Percentiles rank a stretch among this genome's conserved stretches.
Conservation (phyloP, 2,113 vertebrate species). For the Raja brachyura region DNA sequence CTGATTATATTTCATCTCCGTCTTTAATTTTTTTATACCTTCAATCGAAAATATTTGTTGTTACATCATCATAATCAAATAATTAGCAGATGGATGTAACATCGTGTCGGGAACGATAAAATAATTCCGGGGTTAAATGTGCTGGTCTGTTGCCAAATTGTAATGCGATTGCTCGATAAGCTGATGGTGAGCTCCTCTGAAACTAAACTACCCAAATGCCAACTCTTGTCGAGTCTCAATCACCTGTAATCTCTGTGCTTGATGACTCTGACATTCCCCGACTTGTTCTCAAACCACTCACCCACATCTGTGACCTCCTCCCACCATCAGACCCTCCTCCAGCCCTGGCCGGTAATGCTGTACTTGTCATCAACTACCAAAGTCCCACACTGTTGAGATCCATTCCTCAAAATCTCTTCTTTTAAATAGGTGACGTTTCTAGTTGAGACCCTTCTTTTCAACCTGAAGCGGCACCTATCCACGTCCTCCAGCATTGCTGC, state of each 20-base stretch:
- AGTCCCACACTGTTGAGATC: not conserved
- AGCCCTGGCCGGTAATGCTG: not conserved
- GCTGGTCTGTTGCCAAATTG: not conserved
- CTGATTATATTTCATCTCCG: not conserved
- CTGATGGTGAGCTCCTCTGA: not conserved
- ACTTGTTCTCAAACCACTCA: not conserved
- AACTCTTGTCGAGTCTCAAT: not conserved
- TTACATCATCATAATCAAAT: not conserved
- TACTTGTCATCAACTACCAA: not conserved
- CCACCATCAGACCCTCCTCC: not conserved
- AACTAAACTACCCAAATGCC: not conserved
- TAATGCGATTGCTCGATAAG: not conserved
- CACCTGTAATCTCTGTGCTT: not conserved
- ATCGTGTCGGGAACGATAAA: not conserved
- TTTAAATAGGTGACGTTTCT: not conserved
- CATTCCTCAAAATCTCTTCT: not conserved
- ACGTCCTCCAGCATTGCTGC: too few relatives aligned
- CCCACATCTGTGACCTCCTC: not conserved
- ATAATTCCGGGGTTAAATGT: not conserved
- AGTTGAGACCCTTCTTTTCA: too few relatives aligned
- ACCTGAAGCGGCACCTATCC: too few relatives aligned
- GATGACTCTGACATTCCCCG: not conserved
- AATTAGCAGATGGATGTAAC: not conserved
- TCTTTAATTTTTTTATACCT: not conserved
- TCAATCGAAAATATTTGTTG: not conserved